A percentile compares a stretch with the other conserved stretches of the same genome.
Conservation (phyloP, 1,140 invertebrate species). For the Papilio polytes region DNA sequence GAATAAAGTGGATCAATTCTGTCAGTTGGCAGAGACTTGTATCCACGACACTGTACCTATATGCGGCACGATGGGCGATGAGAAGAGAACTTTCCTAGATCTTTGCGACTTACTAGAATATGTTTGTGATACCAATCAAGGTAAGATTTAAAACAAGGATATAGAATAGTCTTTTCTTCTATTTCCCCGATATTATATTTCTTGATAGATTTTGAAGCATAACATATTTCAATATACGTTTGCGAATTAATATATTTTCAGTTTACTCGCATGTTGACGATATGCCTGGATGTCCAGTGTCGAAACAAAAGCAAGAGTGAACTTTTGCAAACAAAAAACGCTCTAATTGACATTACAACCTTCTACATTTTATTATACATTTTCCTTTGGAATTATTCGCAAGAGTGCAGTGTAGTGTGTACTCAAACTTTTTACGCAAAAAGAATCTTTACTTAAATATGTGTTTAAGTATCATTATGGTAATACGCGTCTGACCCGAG, state of each 20-base stretch:
- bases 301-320: conserved; percentile 20
- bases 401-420: conserved; percentile 51
- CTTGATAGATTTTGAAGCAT: too few relatives aligned
- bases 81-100: conserved; percentile 70
- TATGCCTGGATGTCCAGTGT: conserved; percentile 59
- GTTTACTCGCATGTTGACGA: conserved; percentile 69
- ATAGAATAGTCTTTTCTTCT: too few relatives aligned
- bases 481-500: conserved; percentile 78
- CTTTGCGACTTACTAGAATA: conserved; percentile 72
- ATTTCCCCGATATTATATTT: too few relatives aligned
- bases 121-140: conserved; percentile 70
- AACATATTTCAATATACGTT: background rate
- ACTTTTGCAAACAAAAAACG: background rate
- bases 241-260: conserved; percentile 47
- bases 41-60: conserved; percentile 75
- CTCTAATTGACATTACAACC: conserved; percentile 23
- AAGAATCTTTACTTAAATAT: conserved; percentile 82
- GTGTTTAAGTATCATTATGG: conserved; percentile 83
- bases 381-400: conserved; percentile 43
- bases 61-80: conserved; percentile 69
- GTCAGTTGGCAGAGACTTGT: conserved; percentile 64
- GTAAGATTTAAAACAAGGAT: conserved; percentile 41
- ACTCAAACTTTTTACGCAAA: conserved; percentile 71
- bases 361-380: conserved; percentile 41
- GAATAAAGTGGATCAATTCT: conserved; percentile 73